phyloP scores from a whole-genome alignment of 2,888 invertebrate genomes.

The Theodoxus fluviatilis region DNA sequence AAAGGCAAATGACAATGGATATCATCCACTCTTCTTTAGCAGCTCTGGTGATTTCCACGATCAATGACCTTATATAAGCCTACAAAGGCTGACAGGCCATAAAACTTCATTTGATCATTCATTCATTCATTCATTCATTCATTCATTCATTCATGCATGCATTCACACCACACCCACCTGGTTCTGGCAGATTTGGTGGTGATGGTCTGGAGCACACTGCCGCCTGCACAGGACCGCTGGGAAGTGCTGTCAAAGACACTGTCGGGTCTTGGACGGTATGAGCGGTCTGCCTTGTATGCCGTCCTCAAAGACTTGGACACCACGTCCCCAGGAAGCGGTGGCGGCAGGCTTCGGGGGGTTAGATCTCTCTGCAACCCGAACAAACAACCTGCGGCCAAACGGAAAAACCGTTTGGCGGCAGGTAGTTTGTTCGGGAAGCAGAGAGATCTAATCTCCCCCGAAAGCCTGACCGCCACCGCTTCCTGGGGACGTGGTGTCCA shows the following conservation, averaged over 20 bases:
- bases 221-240: conserved; percentile 41
- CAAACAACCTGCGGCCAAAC: conserved; percentile 43
- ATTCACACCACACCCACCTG: conserved; percentile 40
- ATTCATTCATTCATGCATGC: neutral
- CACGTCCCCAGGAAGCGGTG: conserved; percentile 46
- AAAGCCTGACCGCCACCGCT: conserved; percentile 45
- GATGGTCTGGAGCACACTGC: conserved; percentile 43
- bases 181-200: conserved; percentile 53
- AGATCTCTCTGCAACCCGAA: too few relatives aligned
- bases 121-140: neutral
- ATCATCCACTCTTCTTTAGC: too few relatives aligned
- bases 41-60: too few relatives aligned
- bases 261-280: conserved; percentile 27
- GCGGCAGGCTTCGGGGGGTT: conserved; percentile 41
- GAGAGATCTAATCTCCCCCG: too few relatives aligned
- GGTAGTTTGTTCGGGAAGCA: conserved; percentile 9
- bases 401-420: conserved; percentile 35
- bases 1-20: too few relatives aligned
- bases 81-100: too few relatives aligned
- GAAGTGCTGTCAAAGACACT: conserved; percentile 27
- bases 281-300: conserved; percentile 46
- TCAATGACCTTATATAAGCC: too few relatives aligned
- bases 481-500: conserved; percentile 43
- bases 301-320: conserved; percentile 45
- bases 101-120: too few relatives aligned